Base-by-base conservation (phyloP, 2,888 invertebrate species). In the Germaria angustata region DNA sequence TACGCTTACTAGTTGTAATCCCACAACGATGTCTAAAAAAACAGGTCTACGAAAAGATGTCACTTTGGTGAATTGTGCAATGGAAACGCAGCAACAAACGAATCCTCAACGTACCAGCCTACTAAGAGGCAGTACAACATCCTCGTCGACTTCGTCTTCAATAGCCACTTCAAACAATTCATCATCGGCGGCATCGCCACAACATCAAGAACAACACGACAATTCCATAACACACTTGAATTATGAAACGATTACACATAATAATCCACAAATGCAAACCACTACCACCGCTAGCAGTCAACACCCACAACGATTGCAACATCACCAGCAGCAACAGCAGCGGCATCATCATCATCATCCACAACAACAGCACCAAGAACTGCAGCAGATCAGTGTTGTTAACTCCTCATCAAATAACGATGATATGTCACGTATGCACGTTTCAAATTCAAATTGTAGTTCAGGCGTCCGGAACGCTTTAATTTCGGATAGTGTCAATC, bases 401-500 rank as follows among this genome's bases (percentile, higher is more conserved):
- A 68, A 66, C 59, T 77, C 77, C 57, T 34, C 77, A 44, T 63
- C 77, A 32, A 61, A 46, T 41, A 78, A 51, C 28, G 65, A 66
- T 68, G 68, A 15, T 61, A 15, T 65, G n/a, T 65, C 75, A 46
- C 65, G 78, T 15, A 73, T 79, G 41, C 72, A 80, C 34, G 53
- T 75, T 63, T 75, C 82, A 57, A 76, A 82, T 83, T 80, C 84
- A 69, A 81, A 85, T 83, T 81, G 82, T 73, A 81, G 71, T 75
- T 53, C 85, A 82, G 81, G 81, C 81, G 86, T 86, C 77, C 87
- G 94, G 86, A 94, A 95, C 91, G 95, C 95, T 28, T 82, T 96
- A 84, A 94, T 96, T 83, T 94, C 94, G 80, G 95, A 95, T 91
- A 94, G 94, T 87, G 95, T 95, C 89, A 95, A 95, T 91, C 94